Evolutionary conservation across 2,888 invertebrate genomes (phyloP), one percentile per base, ranked within the genome.

Genomic region (Eudasyphora cyanicolor): DNA sequence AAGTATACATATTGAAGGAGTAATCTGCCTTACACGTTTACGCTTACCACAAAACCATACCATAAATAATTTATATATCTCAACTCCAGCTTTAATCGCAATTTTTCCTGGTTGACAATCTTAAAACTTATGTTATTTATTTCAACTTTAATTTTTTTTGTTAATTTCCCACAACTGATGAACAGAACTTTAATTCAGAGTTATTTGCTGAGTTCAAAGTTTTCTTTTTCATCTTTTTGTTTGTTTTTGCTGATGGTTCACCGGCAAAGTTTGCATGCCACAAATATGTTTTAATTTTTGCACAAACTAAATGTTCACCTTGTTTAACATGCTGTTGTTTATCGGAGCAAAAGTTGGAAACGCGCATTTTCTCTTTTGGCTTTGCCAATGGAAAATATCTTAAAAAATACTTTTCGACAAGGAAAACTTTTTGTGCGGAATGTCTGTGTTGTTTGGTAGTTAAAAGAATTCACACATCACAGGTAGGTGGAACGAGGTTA

Each of bases 241-340:
- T 19, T 49, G 49, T 49, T 49, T 51, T 57, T 21, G n/a, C 12
- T 4, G 24, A 21, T n/a, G n/a, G n/a, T n/a, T n/a, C n/a, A n/a
- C n/a, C n/a, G 7, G 51, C 5, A 17, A 24, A 14, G 27, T 57
- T 24, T 27, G 12, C 38, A 24, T 67, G 67, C 67, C 38, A 67
- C 67, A 24, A 38, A 38, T 24, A 19, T 64, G 62, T 32, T 62
- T 62, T 27, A 5, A 24, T 54, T 62, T 27, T 67, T n/a, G 42
- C 14, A 21, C 14, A n/a, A n/a, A 24, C 42, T 24, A 67, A 67
- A n/a, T 42, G 38, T 67, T 67, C 42, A 42, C 24, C 67, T 42
- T 67, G 42, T 64, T 64, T 38, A n/a, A 21, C 64, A 42, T 67
- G 42, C 0, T 42, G 8, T 60, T 60, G 67, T 67, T 67, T 67